Evolutionary conservation across 92 coral and sea anemone species (phyloP).

Genomic region (Meandrina meandrites): DNA sequence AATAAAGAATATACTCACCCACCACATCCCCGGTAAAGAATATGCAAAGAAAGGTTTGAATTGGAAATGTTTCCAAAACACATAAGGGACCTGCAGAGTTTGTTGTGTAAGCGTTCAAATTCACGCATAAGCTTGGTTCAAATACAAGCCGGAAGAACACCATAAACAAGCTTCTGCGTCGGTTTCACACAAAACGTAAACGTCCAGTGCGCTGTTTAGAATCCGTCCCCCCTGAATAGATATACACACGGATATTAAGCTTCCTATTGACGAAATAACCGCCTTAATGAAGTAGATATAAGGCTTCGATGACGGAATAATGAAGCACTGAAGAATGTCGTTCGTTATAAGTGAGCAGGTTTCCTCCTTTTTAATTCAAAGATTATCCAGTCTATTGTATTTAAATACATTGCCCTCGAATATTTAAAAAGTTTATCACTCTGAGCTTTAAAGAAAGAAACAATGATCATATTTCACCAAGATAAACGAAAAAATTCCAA

Average conservation of each 20-base stretch:
- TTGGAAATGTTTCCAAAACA: constrained; percentile 8
- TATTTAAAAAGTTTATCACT: constrained; percentile 29
- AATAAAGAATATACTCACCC: constrained; percentile 18
- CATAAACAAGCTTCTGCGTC: constrained; percentile 3
- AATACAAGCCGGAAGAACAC: constrained; percentile 14
- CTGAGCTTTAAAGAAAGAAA: neutral
- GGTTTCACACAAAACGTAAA: constrained; percentile 9
- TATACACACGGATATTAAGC: constrained; percentile 11
- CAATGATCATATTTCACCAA: constrained; percentile 26
- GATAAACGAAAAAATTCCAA: neutral
- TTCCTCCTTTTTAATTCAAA: constrained; percentile 3
- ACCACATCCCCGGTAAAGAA: neutral
- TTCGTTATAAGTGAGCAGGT: neutral
- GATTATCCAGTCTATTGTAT: constrained; percentile 26
- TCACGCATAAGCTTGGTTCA: neutral
- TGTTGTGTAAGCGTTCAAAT: neutral
- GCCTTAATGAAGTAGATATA: neutral
- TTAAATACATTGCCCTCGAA: constrained; percentile 19
- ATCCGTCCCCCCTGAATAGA: neutral
- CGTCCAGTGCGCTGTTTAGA: constrained; percentile 26
- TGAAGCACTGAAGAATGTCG: neutral
- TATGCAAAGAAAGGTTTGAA: neutral
- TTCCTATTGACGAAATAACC: constrained; percentile 38
- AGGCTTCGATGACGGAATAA: neutral
- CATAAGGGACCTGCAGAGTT: neutral